Conservation (phyloP, 92 coral and sea anemone species). For the Meandrina meandrites region DNA sequence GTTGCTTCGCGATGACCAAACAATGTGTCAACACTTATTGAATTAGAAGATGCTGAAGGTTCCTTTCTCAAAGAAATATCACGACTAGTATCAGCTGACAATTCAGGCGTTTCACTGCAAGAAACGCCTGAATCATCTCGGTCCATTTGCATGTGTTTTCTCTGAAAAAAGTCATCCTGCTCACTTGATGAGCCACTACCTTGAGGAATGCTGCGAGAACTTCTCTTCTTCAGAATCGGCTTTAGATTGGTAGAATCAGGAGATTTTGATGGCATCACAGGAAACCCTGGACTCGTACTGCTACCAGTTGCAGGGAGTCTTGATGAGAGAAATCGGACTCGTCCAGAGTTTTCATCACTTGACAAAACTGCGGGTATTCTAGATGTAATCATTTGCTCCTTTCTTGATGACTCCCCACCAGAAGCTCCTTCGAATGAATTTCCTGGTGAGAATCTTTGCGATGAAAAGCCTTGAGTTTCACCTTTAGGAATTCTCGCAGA, state of each 20-base stretch:
- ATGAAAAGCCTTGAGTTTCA: neutral
- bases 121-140: conserved; percentile 23
- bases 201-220: neutral
- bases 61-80: neutral
- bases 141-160: neutral
- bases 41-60: neutral
- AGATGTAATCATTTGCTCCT: neutral
- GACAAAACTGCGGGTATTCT: conserved; percentile 13
- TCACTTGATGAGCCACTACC: conserved; percentile 71
- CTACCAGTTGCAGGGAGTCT: conserved; percentile 94
- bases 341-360: conserved; percentile 74
- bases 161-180: conserved; percentile 35
- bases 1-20: neutral
- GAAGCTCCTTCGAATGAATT: neutral
- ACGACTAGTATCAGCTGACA: neutral
- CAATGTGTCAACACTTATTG: conserved; percentile 9
- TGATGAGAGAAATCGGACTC: conserved; percentile 89
- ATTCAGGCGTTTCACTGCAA: conserved; percentile 1
- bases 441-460: neutral
- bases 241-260: conserved; percentile 52
- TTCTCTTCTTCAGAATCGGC: conserved; percentile 81
- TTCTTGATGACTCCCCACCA: neutral
- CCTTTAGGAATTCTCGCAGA: conserved; percentile 58
- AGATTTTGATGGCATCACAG: conserved; percentile 18
- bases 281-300: conserved; percentile 24